Evolutionary conservation across 2,888 invertebrate species (phyloP).

Genomic region (Brenthis ino): DNA sequence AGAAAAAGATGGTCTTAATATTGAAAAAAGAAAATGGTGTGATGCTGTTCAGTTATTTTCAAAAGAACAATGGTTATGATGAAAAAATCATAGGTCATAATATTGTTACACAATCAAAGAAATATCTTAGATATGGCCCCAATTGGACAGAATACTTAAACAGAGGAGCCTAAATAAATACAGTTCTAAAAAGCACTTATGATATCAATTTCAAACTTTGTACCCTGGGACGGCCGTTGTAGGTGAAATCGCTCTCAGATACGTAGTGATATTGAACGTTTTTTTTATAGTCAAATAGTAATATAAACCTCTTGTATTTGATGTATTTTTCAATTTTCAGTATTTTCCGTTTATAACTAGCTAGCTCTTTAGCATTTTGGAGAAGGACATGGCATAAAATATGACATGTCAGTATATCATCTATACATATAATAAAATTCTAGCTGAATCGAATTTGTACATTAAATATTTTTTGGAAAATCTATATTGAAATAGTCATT

Average conservation of each 20-base stretch:
- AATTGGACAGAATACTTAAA: conserved; percentile 22
- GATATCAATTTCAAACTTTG: conserved; percentile 36
- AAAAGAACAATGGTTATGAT: no score
- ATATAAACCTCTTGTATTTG: neutral
- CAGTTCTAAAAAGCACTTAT: conserved; percentile 31
- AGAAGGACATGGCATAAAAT: neutral
- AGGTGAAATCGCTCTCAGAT: neutral
- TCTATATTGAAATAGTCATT: no score
- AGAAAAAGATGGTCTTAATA: no score
- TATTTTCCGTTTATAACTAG: neutral
- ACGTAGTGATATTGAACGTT: neutral
- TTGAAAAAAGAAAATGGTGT: no score
- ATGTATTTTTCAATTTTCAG: conserved; percentile 4
- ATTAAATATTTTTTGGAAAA: no score
- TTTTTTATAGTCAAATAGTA: conserved; percentile 7
- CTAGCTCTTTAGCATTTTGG: neutral
- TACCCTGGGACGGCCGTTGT: conserved; percentile 23
- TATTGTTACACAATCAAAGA: neutral
- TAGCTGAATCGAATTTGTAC: no score
- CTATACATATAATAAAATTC: neutral
- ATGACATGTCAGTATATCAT: neutral
- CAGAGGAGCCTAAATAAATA: conserved; percentile 32
- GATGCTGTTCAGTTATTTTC: no score
- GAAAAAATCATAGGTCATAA: no score
- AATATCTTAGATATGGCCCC: neutral